Evolutionary conservation across 1,140 invertebrate genomes (phyloP), one percentile per base, ranked within the genome.

Genomic region (Leptinotarsa undecemlineata): DNA sequence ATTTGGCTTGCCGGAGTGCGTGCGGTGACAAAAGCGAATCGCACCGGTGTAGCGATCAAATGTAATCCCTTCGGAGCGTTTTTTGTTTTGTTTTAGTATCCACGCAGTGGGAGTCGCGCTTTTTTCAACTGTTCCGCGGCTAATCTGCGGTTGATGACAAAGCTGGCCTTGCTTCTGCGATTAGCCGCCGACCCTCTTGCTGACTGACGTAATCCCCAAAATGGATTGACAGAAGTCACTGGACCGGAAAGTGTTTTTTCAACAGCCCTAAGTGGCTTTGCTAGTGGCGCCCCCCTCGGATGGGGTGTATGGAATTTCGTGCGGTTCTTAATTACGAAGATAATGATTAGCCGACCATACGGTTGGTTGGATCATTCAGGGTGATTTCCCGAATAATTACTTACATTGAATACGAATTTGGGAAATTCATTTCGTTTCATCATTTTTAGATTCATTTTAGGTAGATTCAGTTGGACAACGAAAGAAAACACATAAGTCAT

Each of bases 71-170:
- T 26, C 19, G 68, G 68, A 70, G 17, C 68, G 48, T 70, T 70
- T 70, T 42, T 70, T 70, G 68, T 68, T 73, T 73, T 73, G 72
- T 73, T 73, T 73, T 73, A 73, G 72, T 73, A 70, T 70, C 33
- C 20, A 70, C 68, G 47, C 72, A 68, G 64, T 67, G 72, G 72
- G 72, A 51, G 72, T 73, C 72, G 62, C 71, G 71, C 48, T 63
- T 72, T 72, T 72, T 68, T 48, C 67, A 26, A 68, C 20, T 68
- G 67, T 33, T 68, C 48, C 67, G 67, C 68, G 68, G 51, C 68
- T 70, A 70, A 70, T 70, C 68, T 57, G 68, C 48, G 68, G 68
- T 23, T 48, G 68, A 70, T 60, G 68, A 62, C 62, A 73, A 73
- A 63, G 48, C 63, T 11, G 47, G 63, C 33, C 48, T 23, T 64